Conservation (phyloP, 2,797 vertebrate genomes). For the Hemibagrus guttatus region DNA sequence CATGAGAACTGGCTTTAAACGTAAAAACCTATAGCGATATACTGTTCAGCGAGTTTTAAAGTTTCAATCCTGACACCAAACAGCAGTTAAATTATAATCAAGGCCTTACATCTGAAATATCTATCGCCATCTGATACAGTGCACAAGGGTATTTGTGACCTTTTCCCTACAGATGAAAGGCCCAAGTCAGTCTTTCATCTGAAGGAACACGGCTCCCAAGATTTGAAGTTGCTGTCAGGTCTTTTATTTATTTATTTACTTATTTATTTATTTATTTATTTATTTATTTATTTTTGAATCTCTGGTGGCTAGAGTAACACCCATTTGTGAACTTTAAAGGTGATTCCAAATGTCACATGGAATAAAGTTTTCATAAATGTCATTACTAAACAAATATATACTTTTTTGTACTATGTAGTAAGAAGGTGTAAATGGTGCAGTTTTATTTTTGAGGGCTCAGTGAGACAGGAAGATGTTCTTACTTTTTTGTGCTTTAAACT, state of each 20-base stretch:
- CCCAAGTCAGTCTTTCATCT: constrained; percentile 68
- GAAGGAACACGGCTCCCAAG: constrained; percentile 63
- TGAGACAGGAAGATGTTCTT: not conserved
- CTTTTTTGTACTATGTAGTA: no score
- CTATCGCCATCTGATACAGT: constrained; percentile 43
- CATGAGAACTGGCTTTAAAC: constrained; percentile 8
- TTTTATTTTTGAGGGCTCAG: not conserved
- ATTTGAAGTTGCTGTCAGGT: constrained; percentile 58
- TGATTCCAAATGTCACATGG: constrained; percentile 72
- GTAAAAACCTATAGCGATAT: constrained; percentile 10
- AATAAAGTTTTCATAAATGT: constrained; percentile 77
- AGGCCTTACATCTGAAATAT: constrained; percentile 54
- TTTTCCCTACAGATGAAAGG: constrained; percentile 72
- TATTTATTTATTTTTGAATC: constrained; percentile 36
- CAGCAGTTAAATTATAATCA: constrained; percentile 49
- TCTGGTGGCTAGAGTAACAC: constrained; percentile 56
- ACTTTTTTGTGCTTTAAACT: not conserved
- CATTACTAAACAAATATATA: constrained; percentile 55
- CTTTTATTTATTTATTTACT: constrained; percentile 3
- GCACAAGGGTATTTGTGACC: constrained; percentile 69
- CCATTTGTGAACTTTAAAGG: constrained; percentile 67
- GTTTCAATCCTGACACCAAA: constrained; percentile 33
- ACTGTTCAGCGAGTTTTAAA: constrained; percentile 32
- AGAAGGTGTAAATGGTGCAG: not conserved
- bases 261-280: no score